Base-by-base conservation (phyloP, 1,140 invertebrate species). In the Whitmania pigra region DNA sequence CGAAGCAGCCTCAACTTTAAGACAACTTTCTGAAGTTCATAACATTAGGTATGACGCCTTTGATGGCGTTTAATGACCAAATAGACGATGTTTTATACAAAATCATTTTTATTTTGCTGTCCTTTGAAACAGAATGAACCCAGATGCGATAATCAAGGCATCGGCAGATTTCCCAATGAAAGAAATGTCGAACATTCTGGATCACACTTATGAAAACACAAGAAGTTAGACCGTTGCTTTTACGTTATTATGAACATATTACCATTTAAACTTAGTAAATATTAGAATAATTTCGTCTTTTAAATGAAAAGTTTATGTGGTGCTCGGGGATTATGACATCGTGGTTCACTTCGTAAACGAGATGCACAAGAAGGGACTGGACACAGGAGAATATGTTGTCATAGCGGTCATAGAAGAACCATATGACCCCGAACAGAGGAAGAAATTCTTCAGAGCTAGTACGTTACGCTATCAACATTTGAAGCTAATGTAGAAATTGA, bases 291-390 rank as follows among this genome's bases (percentile, higher is more conserved):
- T 36, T 36, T 13, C 31, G 13, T 31, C 11, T 22, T 67, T 31
- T 92, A 79, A 92, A 90, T 91, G 81, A 87, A 88, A 83, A 92
- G 90, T 96, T 80, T 97, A 96, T 79, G 89, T 97, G 27, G 94
- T 94, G 78, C 84, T 97, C 73, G 94, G 93, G 0, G 87, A 88
- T 15, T 83, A 88, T 0, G 86, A 87, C 29, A 87, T 89, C 22
- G 83, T 96, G 54, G 88, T 92, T 63, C 90, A 93, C 72, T 89
- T 97, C 83, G 92, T 94, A 87, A 86, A 86, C 40, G 87, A 87
- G 5, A 91, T 97, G 90, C 88, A 94, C 78, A 87, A 87, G 57
- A 84, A 89, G 22, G 57, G 57, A 63, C 22, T 63, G 20, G 29
- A 63, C 29, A 63, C 57, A 18, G 57, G 57, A 13, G 90, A 96